Conservation (phyloP, 2,113 vertebrate species). For the Alectura lathami region DNA sequence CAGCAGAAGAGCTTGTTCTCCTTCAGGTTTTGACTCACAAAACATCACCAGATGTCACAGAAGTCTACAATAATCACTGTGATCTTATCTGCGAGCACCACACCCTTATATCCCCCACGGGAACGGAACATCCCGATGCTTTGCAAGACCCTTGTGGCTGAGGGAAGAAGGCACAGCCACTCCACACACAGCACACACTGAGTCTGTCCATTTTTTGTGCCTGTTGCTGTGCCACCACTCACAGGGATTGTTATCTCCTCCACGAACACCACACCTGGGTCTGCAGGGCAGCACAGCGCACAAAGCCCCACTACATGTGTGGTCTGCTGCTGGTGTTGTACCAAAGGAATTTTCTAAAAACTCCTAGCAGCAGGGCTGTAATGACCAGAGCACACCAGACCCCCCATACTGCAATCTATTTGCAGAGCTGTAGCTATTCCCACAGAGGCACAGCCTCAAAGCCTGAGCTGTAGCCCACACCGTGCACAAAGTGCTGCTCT, state of each 20-base stretch:
- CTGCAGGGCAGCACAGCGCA: background rate
- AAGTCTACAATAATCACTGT: background rate
- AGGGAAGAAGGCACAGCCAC: background rate
- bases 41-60: background rate
- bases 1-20: background rate
- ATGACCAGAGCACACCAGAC: background rate
- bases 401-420: background rate
- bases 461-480: background rate
- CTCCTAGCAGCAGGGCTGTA: background rate
- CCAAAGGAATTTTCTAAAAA: background rate
- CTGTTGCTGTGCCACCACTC: background rate
- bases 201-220: background rate
- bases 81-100: background rate
- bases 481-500: background rate
- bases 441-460: background rate
- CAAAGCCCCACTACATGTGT: background rate
- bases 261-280: background rate
- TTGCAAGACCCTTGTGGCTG: background rate
- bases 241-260: accelerated
- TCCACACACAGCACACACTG: accelerated
- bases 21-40: background rate
- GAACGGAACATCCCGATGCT: accelerated
- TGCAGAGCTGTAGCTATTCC: background rate
- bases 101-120: accelerated
- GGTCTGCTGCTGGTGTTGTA: background rate